Percentiles rank a stretch among this genome's conserved stretches.
phyloP scores from a whole-genome alignment of 2,888 invertebrate genomes.

The Heteromurus nitidus region DNA sequence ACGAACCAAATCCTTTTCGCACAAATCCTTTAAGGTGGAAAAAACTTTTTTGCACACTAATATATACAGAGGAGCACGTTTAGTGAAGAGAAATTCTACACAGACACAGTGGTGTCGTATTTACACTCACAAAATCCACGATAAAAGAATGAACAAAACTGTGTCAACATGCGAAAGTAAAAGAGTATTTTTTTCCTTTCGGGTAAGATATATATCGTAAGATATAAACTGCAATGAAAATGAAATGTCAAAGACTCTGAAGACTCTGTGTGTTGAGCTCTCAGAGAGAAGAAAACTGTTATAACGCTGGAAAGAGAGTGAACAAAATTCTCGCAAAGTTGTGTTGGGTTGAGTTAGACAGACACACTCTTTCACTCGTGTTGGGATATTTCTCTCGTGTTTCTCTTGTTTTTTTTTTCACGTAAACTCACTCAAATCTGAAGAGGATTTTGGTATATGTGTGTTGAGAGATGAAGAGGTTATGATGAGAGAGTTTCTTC shows the following conservation, averaged over 20 bases:
- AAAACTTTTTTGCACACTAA: background rate
- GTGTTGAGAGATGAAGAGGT: background rate
- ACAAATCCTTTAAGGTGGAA: background rate
- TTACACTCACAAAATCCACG: background rate
- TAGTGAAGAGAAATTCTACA: background rate
- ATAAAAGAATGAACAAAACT: slow-evolving; percentile 1
- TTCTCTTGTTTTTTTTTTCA: background rate
- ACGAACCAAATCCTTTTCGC: slow-evolving; percentile 19
- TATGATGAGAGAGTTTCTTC: too few species aligned
- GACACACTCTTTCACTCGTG: background rate
- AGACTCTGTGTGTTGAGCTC: background rate
- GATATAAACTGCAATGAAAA: background rate
- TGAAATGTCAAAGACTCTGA: slow-evolving; percentile 36
- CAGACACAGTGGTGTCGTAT: background rate
- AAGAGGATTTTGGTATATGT: background rate
- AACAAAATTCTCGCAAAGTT: background rate
- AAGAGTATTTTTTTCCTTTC: too few species aligned
- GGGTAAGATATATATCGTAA: too few species aligned
- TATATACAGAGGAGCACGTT: background rate
- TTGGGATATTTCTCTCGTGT: background rate
- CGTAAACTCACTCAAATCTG: background rate
- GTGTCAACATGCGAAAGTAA: slow-evolving; percentile 9
- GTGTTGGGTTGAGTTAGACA: background rate
- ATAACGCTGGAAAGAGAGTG: background rate
- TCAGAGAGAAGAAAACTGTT: slow-evolving; percentile 3